Percentiles rank a stretch among this genome's conserved stretches.
Evolutionary conservation across 53 echinoderm and acorn worm genomes (phyloP).

Genomic region (Apostichopus leukothele): DNA sequence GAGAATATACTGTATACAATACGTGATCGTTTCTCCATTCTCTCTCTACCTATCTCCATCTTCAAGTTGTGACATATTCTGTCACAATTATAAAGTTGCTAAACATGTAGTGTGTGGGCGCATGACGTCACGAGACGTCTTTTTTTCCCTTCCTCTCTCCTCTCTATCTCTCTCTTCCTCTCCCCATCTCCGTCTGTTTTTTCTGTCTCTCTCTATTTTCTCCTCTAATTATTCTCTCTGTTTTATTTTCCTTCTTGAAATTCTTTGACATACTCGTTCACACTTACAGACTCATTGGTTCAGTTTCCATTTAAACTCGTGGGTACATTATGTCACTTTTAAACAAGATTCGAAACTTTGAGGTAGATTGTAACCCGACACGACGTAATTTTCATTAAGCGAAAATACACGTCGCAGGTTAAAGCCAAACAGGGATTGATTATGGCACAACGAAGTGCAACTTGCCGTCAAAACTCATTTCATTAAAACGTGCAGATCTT

Average conservation of each 20-base stretch:
- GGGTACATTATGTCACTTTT: constrained; percentile 8
- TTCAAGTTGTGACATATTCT: not conserved
- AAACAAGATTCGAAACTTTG: not conserved
- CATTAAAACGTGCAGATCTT: constrained; percentile 47
- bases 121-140: no score
- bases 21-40: no score
- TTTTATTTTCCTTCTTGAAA: not conserved
- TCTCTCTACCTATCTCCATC: no score
- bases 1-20: no score
- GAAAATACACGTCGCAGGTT: constrained; percentile 22
- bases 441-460: constrained; percentile 33
- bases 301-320: constrained; percentile 10
- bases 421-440: constrained; percentile 28
- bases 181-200: no score
- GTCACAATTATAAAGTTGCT: not conserved
- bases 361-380: not conserved
- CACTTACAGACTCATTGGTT: constrained; percentile 1
- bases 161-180: no score
- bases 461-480: constrained; percentile 47
- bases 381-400: constrained; percentile 41
- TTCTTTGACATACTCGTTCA: not conserved
- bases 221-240: not conserved
- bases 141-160: no score
- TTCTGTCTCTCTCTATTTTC: no score
- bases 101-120: no score